A percentile compares a stretch with the other conserved stretches of the same genome.
Conservation (phyloP, 2,113 vertebrate genomes). For the Marmota monax region DNA sequence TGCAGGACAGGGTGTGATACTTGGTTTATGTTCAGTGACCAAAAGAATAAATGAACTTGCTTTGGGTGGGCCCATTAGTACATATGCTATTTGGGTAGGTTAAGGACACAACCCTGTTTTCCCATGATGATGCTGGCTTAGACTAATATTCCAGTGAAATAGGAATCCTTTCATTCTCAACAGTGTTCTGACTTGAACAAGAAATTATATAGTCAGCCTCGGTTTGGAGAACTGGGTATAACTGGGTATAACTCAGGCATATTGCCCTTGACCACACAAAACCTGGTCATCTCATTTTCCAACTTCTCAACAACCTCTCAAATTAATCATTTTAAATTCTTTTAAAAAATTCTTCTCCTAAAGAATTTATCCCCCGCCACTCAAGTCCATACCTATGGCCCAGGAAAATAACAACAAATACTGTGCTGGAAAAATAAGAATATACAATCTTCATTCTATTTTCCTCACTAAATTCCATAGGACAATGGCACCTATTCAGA, state of each 20-base stretch:
- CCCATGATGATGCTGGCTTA: background rate
- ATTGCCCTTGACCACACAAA: background rate
- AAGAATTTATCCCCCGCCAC: background rate
- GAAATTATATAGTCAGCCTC: background rate
- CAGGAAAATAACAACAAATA: constrained; percentile 40
- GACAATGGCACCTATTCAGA: background rate
- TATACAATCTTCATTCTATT: background rate
- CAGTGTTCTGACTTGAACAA: background rate
- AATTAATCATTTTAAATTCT: background rate
- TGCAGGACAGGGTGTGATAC: background rate
- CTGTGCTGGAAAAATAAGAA: too few relatives aligned
- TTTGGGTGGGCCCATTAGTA: background rate
- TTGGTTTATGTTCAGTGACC: background rate
- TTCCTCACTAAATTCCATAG: constrained; percentile 3
- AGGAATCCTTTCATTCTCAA: background rate
- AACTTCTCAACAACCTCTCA: constrained; percentile 34
- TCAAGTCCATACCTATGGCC: background rate
- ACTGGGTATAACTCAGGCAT: background rate
- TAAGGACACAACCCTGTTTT: background rate
- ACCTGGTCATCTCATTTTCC: background rate
- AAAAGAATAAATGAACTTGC: background rate
- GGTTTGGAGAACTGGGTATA: background rate
- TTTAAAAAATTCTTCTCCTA: constrained; percentile 45
- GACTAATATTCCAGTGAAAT: background rate
- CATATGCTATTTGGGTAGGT: background rate